Evolutionary conservation across 2,888 invertebrate species (phyloP).

Genomic region (Meganola albula): DNA sequence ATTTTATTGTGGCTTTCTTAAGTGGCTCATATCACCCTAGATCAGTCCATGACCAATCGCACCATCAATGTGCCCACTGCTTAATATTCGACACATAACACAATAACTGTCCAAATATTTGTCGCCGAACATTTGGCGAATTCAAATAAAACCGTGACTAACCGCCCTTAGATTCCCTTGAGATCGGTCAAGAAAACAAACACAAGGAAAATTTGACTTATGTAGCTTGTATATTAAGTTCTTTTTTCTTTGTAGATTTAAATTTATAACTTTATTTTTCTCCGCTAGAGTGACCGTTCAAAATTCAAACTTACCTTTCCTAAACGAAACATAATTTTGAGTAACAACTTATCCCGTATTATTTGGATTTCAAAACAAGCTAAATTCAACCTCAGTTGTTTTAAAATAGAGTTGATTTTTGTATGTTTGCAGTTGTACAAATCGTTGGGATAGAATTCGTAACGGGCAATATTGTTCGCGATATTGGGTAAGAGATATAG

Average conservation of each 20-base stretch:
- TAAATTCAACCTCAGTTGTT: neutral
- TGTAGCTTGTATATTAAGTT: constrained; percentile 5
- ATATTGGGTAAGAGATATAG: constrained; percentile 65
- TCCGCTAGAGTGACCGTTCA: constrained; percentile 20
- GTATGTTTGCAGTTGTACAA: constrained; percentile 34
- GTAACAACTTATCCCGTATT: constrained; percentile 16
- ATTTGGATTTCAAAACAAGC: neutral
- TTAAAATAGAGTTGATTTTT: constrained; percentile 21
- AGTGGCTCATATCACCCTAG: too few species aligned
- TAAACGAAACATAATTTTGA: constrained; percentile 28
- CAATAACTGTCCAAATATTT: constrained; percentile 77
- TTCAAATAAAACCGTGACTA: constrained; percentile 75
- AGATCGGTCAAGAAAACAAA: constrained; percentile 56
- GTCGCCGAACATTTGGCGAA: constrained; percentile 63
- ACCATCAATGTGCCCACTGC: constrained; percentile 53
- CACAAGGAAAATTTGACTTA: constrained; percentile 27
- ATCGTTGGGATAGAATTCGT: constrained; percentile 61
- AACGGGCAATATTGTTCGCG: constrained; percentile 70
- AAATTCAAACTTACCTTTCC: constrained; percentile 26
- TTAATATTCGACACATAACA: constrained; percentile 68
- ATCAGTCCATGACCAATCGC: neutral
- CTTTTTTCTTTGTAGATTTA: constrained; percentile 2
- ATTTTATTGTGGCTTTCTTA: too few species aligned
- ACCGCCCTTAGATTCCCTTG: constrained; percentile 62
- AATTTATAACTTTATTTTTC: constrained; percentile 3